phyloP scores from a whole-genome alignment of 1,140 invertebrate genomes.

The Wiebesia pumilae region DNA sequence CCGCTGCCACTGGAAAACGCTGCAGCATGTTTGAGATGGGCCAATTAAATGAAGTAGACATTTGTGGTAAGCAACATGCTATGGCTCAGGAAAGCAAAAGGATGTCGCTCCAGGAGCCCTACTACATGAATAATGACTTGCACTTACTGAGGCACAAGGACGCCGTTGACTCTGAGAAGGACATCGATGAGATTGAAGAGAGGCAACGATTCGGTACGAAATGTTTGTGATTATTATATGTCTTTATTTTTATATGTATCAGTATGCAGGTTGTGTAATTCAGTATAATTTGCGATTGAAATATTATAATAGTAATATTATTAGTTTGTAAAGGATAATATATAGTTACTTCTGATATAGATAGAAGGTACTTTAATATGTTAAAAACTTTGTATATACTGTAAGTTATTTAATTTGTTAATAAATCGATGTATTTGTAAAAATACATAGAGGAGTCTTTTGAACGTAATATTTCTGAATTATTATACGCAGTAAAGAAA shows the following conservation, averaged over 20 bases:
- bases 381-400: too few relatives aligned
- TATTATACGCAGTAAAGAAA: too few relatives aligned
- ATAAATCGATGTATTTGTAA: too few relatives aligned
- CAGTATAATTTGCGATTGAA: background rate
- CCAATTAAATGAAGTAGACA: constrained; percentile 76
- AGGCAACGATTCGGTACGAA: constrained; percentile 59
- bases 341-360: too few relatives aligned
- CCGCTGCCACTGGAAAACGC: constrained; percentile 78
- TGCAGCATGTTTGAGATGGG: constrained; percentile 88
- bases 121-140: constrained; percentile 79
- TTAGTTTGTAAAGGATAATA: background rate
- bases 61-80: constrained; percentile 38
- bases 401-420: too few relatives aligned
- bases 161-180: constrained; percentile 70
- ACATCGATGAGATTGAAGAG: constrained; percentile 72
- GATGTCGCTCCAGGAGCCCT: constrained; percentile 83
- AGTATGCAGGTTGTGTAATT: background rate
- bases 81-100: constrained; percentile 78
- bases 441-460: too few relatives aligned
- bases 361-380: too few relatives aligned
- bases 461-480: too few relatives aligned
- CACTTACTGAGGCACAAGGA: constrained; percentile 63
- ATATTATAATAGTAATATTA: background rate
- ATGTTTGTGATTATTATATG: background rate
- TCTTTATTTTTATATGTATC: background rate